Conservation (phyloP, 1,140 invertebrate genomes). For the Drosophila lacteicornis region DNA sequence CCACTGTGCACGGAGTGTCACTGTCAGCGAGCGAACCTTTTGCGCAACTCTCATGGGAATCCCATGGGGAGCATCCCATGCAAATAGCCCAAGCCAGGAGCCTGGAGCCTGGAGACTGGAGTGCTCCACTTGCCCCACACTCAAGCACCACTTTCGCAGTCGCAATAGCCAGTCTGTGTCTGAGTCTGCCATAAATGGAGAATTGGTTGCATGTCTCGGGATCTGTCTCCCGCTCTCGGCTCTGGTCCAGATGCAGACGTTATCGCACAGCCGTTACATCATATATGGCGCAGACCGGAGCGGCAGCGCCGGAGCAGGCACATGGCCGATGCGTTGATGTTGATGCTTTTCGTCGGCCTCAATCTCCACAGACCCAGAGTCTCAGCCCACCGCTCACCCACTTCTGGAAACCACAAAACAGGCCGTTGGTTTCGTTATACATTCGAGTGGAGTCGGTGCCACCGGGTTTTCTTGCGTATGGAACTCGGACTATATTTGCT, state of each 20-base stretch:
- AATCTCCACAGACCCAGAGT: conserved; percentile 1
- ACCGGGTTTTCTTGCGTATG: conserved; percentile 51
- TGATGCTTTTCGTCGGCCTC: conserved; percentile 43
- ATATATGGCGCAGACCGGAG: conserved; percentile 39
- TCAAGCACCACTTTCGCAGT: conserved; percentile 30
- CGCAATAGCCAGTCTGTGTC: conserved; percentile 50
- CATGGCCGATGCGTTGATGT: conserved; percentile 66
- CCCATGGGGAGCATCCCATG: conserved; percentile 20
- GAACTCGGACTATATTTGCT: conserved; percentile 57
- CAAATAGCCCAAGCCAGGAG: conserved; percentile 5
- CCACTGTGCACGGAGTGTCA: conserved; percentile 40
- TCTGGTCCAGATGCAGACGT: conserved; percentile 60
- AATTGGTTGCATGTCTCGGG: conserved; percentile 56
- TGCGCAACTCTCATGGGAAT: conserved; percentile 57
- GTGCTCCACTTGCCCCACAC: conserved; percentile 67
- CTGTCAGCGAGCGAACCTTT: conserved; percentile 64
- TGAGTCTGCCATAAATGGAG: conserved; percentile 76
- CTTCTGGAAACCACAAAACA: conserved; percentile 57
- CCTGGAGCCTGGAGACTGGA: conserved; percentile 1
- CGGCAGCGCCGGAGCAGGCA: conserved; percentile 12
- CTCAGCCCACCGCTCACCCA: conserved; percentile 25
- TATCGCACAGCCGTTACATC: conserved; percentile 72
- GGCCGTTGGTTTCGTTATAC: conserved; percentile 67
- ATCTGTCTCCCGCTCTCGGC: conserved; percentile 25
- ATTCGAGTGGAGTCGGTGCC: conserved; percentile 28